These are phyloP conservation scores for Peribatodes rhomboidaria DNA, from an alignment of 2,888 invertebrate genomes.

Conservation along the genomic window DNA sequence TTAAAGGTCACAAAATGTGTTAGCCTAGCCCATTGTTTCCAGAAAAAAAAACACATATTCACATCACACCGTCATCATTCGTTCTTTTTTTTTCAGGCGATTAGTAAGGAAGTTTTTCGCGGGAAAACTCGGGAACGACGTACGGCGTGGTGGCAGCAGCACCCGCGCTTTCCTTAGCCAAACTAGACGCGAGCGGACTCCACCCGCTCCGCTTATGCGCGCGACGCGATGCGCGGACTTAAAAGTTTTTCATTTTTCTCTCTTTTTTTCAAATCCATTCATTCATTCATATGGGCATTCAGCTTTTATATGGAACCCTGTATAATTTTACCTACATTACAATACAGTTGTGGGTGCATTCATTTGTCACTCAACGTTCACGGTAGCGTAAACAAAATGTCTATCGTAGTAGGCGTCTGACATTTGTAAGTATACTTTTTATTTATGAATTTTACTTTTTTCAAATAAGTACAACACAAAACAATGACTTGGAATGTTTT, in stretches of 20 bases:
- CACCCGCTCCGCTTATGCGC: constrained; percentile 71
- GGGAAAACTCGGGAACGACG: constrained; percentile 62
- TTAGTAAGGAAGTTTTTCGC: constrained; percentile 69
- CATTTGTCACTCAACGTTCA: background rate
- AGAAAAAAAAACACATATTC: constrained; percentile 10
- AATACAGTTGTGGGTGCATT: background rate
- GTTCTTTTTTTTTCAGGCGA: constrained; percentile 25
- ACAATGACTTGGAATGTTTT: too few species aligned
- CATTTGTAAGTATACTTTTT: too few species aligned
- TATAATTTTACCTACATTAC: background rate
- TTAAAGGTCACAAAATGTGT: background rate
- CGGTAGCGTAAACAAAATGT: background rate
- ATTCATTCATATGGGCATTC: background rate
- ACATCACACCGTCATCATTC: constrained; percentile 24
- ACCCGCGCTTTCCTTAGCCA: constrained; percentile 67
- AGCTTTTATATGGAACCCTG: background rate
- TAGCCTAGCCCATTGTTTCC: constrained; percentile 20
- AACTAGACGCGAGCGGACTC: constrained; percentile 65
- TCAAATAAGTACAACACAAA: too few species aligned
- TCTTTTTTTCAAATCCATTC: background rate
- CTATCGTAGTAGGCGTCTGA: too few species aligned
- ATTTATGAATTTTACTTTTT: too few species aligned
- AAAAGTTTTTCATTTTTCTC: background rate
- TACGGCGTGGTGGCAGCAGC: constrained; percentile 54
- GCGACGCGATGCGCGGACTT: constrained; percentile 72